These are phyloP conservation scores for Bucorvus abyssinicus DNA, from an alignment of 2,797 vertebrate genomes.

Conservation along the genomic window DNA sequence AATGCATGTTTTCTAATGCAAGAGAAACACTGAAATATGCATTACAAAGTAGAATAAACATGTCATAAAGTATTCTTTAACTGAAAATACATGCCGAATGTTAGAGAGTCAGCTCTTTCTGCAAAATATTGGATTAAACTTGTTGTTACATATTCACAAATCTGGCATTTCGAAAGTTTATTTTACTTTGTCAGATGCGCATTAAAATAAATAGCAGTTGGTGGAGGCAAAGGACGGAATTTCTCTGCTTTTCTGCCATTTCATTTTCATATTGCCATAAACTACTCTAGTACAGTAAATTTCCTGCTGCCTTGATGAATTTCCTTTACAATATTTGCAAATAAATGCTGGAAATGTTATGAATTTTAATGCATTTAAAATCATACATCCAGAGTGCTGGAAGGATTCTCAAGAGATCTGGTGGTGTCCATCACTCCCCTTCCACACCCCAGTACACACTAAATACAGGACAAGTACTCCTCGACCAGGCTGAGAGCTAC, in stretches of 20 bases:
- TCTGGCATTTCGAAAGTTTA: not conserved
- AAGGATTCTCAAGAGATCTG: not conserved
- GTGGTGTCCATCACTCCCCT: not conserved
- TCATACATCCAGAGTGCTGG: not conserved
- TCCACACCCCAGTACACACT: fast-evolving
- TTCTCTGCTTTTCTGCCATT: not conserved
- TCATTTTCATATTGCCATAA: not conserved
- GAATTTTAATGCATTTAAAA: not conserved
- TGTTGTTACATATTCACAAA: not conserved
- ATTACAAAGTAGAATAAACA: not conserved
- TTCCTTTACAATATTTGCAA: not conserved
- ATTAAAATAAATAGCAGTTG: constrained; percentile 2
- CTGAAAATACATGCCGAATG: not conserved
- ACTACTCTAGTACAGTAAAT: not conserved
- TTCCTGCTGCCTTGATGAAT: not conserved
- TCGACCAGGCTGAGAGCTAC: not conserved
- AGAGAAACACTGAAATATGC: not conserved
- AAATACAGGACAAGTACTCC: not conserved
- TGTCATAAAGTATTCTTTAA: not conserved
- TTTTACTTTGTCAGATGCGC: not conserved
- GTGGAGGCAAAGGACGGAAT: not conserved
- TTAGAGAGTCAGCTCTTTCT: not conserved
- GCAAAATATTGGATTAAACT: not conserved
- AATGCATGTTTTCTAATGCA: not conserved
- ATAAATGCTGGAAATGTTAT: not conserved